These are phyloP conservation scores for Dugesia japonica DNA, from an alignment of 2,888 invertebrate species.

Conservation along the genomic window DNA sequence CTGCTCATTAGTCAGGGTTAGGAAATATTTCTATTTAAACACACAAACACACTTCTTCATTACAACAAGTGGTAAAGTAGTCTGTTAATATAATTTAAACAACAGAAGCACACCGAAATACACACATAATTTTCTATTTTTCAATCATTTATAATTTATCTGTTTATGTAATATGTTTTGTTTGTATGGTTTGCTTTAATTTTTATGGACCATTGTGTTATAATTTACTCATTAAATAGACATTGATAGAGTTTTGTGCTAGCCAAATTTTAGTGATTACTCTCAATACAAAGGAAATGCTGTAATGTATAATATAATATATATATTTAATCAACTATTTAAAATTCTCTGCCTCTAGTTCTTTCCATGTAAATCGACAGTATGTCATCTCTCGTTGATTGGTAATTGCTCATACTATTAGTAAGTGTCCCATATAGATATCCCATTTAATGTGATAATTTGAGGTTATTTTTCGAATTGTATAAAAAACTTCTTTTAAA, in stretches of 20 bases:
- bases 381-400: constrained; percentile 13
- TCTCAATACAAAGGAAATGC: too few species aligned
- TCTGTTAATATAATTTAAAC: neutral
- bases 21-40: neutral
- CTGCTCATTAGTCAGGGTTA: neutral
- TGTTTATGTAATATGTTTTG: neutral
- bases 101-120: neutral
- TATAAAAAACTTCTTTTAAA: too few species aligned
- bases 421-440: constrained; percentile 11
- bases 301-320: too few species aligned
- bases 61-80: too few species aligned
- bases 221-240: neutral
- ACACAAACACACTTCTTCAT: neutral
- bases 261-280: neutral
- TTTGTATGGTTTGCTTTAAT: neutral
- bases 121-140: neutral
- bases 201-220: neutral
- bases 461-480: neutral
- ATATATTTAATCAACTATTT: neutral
- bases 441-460: constrained; percentile 10
- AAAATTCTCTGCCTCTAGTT: constrained; percentile 9
- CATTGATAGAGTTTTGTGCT: neutral
- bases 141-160: too few species aligned
- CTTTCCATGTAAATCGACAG: constrained; percentile 20
- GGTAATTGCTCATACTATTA: constrained; percentile 20